A percentile compares a stretch with the other conserved stretches of the same genome.
Conservation (phyloP, 2,888 invertebrate genomes). For the Busseola fusca region DNA sequence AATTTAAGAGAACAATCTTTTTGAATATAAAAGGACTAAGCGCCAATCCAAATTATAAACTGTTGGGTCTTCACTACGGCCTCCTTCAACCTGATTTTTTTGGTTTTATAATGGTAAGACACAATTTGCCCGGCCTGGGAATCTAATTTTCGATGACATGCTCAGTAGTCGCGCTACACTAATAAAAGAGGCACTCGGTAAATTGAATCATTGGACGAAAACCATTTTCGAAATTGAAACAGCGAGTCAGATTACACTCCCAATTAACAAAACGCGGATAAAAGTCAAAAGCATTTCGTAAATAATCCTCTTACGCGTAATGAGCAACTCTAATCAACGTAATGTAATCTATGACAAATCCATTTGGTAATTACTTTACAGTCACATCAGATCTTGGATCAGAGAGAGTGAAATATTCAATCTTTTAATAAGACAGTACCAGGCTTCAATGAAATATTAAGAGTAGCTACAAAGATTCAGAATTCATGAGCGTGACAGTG, state of each 20-base stretch:
- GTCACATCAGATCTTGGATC: constrained; percentile 6
- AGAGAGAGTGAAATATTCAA: constrained; percentile 43
- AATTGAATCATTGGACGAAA: neutral
- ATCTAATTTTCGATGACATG: neutral
- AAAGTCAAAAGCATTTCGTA: constrained; percentile 33
- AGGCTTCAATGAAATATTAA: constrained; percentile 32
- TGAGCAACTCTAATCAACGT: constrained; percentile 58
- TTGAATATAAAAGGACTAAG: neutral
- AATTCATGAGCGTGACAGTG: constrained; percentile 37
- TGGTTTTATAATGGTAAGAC: neutral
- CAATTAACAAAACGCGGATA: constrained; percentile 40
- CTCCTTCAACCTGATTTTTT: neutral
- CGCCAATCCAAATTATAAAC: neutral
- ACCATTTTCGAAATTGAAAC: constrained; percentile 18
- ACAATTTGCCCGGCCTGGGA: neutral
- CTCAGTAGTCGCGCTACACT: neutral
- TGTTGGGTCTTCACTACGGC: neutral
- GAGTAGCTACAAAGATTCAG: constrained; percentile 27
- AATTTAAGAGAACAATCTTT: neutral
- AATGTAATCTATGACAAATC: constrained; percentile 61
- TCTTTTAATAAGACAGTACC: constrained; percentile 41
- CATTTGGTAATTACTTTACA: constrained; percentile 61
- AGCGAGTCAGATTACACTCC: constrained; percentile 18
- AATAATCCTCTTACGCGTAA: constrained; percentile 45
- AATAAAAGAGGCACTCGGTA: constrained; percentile 1